Conservation (phyloP, 2,113 vertebrate genomes). For the Scophthalmus maximus region DNA sequence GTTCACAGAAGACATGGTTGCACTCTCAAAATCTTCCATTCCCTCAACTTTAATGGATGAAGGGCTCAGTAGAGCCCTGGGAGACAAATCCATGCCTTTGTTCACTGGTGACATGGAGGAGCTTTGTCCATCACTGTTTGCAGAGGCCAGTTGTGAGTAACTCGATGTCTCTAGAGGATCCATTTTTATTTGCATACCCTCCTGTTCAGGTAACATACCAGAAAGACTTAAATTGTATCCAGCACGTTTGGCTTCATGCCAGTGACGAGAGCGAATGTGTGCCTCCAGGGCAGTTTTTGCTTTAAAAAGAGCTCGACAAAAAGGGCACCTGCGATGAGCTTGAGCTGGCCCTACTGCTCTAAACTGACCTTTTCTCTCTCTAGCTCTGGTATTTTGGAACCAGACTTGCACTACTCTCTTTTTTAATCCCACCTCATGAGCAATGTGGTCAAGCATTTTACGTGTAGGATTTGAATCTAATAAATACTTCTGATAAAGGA, state of each 20-base stretch:
- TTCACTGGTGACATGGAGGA: constrained; percentile 94
- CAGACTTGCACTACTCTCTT: constrained; percentile 99
- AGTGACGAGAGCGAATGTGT: constrained; percentile 97
- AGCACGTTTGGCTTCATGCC: constrained; percentile 98
- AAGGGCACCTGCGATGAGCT: constrained; percentile 96
- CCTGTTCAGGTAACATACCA: constrained; percentile 92
- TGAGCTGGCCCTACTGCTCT: constrained; percentile 96
- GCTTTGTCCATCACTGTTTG: constrained; percentile 89
- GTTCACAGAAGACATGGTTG: constrained; percentile 94
- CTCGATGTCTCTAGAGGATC: constrained; percentile 89
- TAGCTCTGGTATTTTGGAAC: constrained; percentile 98
- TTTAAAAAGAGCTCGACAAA: constrained; percentile 97
- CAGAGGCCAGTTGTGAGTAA: constrained; percentile 88
- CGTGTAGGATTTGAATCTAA: constrained; percentile 98
- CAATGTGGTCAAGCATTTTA: constrained; percentile 99
- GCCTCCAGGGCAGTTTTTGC: constrained; percentile 98
- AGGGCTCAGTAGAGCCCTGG: constrained; percentile 92
- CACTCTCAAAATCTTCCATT: constrained; percentile 96
- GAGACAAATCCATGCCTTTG: constrained; percentile 95
- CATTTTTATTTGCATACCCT: constrained; percentile 92
- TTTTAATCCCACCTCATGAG: constrained; percentile 97
- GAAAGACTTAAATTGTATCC: constrained; percentile 94
- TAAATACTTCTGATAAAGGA: constrained; percentile 98
- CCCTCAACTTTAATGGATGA: constrained; percentile 98
- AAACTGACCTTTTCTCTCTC: constrained; percentile 98